Conservation (phyloP, 2,797 vertebrate species). For the Gadopsis marmoratus region DNA sequence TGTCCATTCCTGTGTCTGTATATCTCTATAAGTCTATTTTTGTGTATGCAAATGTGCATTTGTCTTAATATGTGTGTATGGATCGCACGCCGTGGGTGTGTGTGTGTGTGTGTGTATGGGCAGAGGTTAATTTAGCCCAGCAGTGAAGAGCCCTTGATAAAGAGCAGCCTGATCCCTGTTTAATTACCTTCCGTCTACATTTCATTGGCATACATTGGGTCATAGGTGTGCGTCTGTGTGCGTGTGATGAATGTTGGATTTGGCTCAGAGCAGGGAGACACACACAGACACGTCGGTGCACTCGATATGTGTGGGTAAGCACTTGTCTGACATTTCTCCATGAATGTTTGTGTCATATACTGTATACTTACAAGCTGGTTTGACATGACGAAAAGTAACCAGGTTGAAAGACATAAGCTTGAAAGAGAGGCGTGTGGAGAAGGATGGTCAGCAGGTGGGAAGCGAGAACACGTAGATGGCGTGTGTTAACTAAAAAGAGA, state of each 20-base stretch:
- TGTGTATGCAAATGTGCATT: conserved; percentile 30
- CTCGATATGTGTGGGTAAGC: neutral
- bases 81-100: conserved; percentile 22
- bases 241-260: conserved; percentile 65
- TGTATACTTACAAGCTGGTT: neutral
- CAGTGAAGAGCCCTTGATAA: conserved; percentile 84
- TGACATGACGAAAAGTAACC: conserved; percentile 6
- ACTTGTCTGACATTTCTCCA: conserved; percentile 35
- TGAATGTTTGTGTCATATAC: conserved; percentile 8
- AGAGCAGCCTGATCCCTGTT: conserved; percentile 84
- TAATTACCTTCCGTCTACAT: conserved; percentile 82
- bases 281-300: neutral
- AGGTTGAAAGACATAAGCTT: conserved; percentile 11
- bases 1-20: neutral
- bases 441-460: conserved; percentile 39
- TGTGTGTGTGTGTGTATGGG: conserved; percentile 49
- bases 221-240: conserved; percentile 68
- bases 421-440: conserved; percentile 5
- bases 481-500: neutral
- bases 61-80: conserved; percentile 38
- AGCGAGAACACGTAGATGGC: neutral
- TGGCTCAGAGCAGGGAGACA: conserved; percentile 10
- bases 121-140: conserved; percentile 83
- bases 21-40: conserved; percentile 1
- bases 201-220: conserved; percentile 73